Conservation (phyloP, 2,113 vertebrate genomes). For the Zapus hudsonius region DNA sequence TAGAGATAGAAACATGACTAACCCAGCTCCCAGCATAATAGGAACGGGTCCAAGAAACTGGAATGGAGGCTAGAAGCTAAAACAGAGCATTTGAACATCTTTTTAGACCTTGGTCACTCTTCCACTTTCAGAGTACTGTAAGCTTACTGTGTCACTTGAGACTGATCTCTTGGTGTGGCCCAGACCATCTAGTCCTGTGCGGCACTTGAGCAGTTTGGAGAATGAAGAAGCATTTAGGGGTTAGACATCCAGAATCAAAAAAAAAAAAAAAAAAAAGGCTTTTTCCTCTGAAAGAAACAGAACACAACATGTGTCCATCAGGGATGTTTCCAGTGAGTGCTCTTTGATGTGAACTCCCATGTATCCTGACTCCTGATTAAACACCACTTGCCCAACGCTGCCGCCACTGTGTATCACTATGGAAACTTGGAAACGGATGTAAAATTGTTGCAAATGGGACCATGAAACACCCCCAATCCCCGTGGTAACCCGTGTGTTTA, state of each 20-base stretch:
- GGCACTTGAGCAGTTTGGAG: conserved; percentile 59
- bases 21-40: neutral
- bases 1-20: neutral
- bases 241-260: conserved; percentile 67
- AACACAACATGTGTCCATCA: conserved; percentile 36
- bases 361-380: neutral
- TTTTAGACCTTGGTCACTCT: neutral
- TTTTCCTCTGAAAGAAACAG: conserved; percentile 72
- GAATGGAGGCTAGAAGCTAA: neutral
- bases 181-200: conserved; percentile 72
- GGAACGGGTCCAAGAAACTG: neutral
- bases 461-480: neutral
- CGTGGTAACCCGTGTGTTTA: no score
- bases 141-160: conserved; percentile 71
- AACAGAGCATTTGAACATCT: neutral
- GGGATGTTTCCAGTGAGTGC: neutral
- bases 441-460: neutral
- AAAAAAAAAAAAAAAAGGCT: conserved; percentile 67
- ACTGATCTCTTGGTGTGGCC: conserved; percentile 49
- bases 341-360: neutral
- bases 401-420: neutral
- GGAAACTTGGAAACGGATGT: neutral
- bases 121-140: neutral
- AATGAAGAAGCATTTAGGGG: conserved; percentile 64
- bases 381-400: neutral